These are phyloP conservation scores for Nasonia giraulti DNA, from an alignment of 1,140 invertebrate species.

Conservation along the genomic window DNA sequence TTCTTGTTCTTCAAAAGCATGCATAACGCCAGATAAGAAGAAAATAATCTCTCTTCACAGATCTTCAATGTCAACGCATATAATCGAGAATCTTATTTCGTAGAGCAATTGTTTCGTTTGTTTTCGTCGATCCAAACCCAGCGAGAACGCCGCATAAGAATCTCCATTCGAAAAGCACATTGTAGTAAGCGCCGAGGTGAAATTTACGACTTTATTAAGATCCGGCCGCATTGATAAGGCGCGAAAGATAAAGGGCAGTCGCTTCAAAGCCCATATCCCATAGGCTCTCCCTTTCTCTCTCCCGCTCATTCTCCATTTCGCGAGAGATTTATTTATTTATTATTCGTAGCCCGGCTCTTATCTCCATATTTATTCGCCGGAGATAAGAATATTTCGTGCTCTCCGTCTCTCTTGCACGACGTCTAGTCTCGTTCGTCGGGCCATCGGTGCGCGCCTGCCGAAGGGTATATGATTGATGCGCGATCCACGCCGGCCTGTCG, in stretches of 20 bases:
- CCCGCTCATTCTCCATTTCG: slow-evolving; percentile 1
- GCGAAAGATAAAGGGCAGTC: slow-evolving; percentile 38
- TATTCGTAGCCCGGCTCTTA: slow-evolving; percentile 42
- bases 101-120: not conserved
- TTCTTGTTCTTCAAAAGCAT: not conserved
- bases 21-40: not conserved
- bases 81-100: slow-evolving; percentile 9
- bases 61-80: not conserved
- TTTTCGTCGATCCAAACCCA: not conserved
- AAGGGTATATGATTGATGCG: slow-evolving; percentile 53
- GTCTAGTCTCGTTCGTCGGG: not conserved
- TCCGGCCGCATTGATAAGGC: slow-evolving; percentile 31
- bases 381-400: slow-evolving; percentile 44
- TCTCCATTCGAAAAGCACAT: not conserved
- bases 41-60: not conserved
- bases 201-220: slow-evolving; percentile 51
- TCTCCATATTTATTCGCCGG: slow-evolving; percentile 51
- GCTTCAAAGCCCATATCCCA: slow-evolving; percentile 35
- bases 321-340: slow-evolving; percentile 53
- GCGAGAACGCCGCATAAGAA: not conserved
- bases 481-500: slow-evolving; percentile 24
- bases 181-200: not conserved
- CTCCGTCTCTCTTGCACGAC: not conserved
- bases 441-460: slow-evolving; percentile 7
- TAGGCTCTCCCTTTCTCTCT: not conserved